Evolutionary conservation across 2,888 invertebrate species (phyloP).

Genomic region (Proisotoma minuta): DNA sequence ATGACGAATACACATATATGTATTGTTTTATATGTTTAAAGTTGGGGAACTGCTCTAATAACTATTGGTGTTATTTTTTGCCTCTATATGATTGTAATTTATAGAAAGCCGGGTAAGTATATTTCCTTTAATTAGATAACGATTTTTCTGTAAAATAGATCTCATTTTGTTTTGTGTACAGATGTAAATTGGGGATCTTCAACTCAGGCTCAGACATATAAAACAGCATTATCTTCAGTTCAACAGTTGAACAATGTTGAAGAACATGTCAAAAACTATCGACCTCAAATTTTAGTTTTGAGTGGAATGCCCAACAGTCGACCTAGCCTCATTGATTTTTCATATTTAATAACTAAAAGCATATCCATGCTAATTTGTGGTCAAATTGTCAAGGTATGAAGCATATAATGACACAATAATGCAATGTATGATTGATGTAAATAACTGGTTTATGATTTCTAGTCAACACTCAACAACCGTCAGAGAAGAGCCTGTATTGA

Average conservation of each 20-base stretch:
- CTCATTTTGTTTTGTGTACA: no score
- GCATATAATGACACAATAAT: neutral
- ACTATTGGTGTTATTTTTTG: conserved; percentile 76
- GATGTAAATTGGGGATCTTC: conserved; percentile 98
- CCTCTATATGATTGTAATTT: conserved; percentile 85
- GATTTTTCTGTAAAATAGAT: no score
- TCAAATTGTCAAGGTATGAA: conserved; percentile 58
- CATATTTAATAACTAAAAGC: conserved; percentile 83
- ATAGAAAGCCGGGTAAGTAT: conserved; percentile 80
- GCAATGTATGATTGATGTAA: neutral
- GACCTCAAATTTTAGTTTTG: conserved; percentile 84
- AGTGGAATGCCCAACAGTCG: conserved; percentile 77
- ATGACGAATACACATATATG: neutral
- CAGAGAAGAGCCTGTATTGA: conserved; percentile 33
- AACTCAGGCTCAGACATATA: conserved; percentile 93
- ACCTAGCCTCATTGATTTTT: conserved; percentile 86
- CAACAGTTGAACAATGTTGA: conserved; percentile 67
- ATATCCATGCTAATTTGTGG: conserved; percentile 86
- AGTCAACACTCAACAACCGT: conserved; percentile 40
- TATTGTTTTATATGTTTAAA: conserved; percentile 8
- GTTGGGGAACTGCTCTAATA: conserved; percentile 67
- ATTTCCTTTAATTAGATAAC: neutral
- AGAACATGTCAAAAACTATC: conserved; percentile 96
- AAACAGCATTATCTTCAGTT: conserved; percentile 79
- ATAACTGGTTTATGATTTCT: neutral